Percentiles rank a stretch among this genome's conserved stretches.
phyloP scores from a whole-genome alignment of 2,113 vertebrate species.

The Dasypus novemcinctus region DNA sequence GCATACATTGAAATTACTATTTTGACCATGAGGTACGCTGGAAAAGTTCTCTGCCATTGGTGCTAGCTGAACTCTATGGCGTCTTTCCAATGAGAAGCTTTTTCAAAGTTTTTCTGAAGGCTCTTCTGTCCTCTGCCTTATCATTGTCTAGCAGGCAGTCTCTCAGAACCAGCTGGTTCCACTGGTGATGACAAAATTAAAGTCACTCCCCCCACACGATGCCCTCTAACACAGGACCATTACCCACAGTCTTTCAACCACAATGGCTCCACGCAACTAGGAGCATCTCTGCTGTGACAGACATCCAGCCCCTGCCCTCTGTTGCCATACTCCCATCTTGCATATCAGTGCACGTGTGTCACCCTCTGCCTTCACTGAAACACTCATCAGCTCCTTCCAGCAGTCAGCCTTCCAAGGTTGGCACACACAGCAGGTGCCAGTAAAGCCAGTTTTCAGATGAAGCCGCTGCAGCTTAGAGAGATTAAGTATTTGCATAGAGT shows the following conservation, averaged over 20 bases:
- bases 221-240: not conserved
- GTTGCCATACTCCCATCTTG: too few species aligned
- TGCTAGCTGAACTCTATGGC: not conserved
- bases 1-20: slow-evolving; percentile 78
- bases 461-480: not conserved
- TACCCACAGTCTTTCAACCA: not conserved
- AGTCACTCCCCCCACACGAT: not conserved
- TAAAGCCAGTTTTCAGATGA: not conserved
- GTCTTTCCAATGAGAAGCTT: slow-evolving; percentile 43
- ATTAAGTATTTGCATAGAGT: not conserved
- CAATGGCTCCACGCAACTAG: rapidly evolving
- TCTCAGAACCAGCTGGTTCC: not conserved
- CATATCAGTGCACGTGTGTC: rapidly evolving
- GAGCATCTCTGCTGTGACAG: not conserved
- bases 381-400: not conserved
- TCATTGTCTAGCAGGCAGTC: not conserved
- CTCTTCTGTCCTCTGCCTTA: not conserved
- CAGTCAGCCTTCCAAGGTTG: not conserved
- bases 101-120: not conserved
- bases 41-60: slow-evolving; percentile 17
- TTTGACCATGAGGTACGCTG: slow-evolving; percentile 76
- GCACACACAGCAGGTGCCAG: not conserved
- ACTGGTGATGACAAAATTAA: not conserved
- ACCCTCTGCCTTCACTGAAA: not conserved
- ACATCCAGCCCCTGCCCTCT: not conserved